Evolutionary conservation across 1,140 invertebrate species (phyloP).

Genomic region (Brachionus asplanchnoidis): DNA sequence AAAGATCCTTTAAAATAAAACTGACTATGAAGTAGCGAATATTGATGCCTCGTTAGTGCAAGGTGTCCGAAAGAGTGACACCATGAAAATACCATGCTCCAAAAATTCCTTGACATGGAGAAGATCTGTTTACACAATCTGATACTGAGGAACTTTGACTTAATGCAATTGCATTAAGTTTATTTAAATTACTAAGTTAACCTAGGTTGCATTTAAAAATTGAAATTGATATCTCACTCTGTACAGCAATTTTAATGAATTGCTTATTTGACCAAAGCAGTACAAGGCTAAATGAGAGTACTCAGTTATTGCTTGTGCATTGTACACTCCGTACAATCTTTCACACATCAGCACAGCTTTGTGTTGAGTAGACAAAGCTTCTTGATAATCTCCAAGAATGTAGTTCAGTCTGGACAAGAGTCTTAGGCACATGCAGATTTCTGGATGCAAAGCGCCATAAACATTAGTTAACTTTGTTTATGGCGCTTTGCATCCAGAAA

Average conservation of each 20-base stretch:
- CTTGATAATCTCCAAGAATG: conserved; percentile 87
- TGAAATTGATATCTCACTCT: conserved; percentile 86
- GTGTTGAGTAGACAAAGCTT: conserved; percentile 85
- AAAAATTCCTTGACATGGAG: too few relatives aligned
- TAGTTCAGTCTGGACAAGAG: conserved; percentile 92
- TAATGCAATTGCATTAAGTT: too few relatives aligned
- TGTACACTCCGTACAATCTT: conserved; percentile 88
- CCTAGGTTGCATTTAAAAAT: too few relatives aligned
- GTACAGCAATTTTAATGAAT: conserved; percentile 85
- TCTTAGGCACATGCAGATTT: conserved; percentile 83
- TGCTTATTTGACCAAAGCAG: conserved; percentile 90
- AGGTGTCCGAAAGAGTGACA: too few relatives aligned
- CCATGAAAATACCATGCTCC: too few relatives aligned
- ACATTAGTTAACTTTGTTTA: conserved; percentile 97
- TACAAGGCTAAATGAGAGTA: conserved; percentile 78
- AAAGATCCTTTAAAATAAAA: too few relatives aligned
- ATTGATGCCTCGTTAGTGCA: too few relatives aligned
- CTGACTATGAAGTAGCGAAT: too few relatives aligned
- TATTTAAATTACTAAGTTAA: too few relatives aligned
- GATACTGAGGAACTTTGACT: too few relatives aligned
- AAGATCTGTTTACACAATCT: too few relatives aligned
- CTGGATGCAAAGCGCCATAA: conserved; percentile 95
- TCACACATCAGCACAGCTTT: conserved; percentile 97
- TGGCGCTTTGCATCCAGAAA: conserved; percentile 95
- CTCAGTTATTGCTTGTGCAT: background rate